Evolutionary conservation across 1,140 invertebrate genomes (phyloP), one percentile per base, ranked within the genome.

Genomic region (Sesamia nonagrioides): DNA sequence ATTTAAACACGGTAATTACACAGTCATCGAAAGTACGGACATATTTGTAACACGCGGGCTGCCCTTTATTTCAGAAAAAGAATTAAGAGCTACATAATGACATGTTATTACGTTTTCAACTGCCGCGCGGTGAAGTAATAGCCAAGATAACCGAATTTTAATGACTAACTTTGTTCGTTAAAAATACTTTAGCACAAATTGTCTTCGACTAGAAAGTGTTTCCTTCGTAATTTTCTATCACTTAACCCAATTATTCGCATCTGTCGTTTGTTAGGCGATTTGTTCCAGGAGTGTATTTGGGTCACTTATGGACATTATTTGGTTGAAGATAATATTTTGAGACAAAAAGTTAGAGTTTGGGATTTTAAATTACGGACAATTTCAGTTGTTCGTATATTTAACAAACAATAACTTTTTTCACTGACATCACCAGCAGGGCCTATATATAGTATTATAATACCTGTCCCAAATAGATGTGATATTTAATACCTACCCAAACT

Each of bases 101-200:
- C 78, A 88, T 85, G 83, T 86, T 87, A 90, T 90, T 89, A 89
- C 81, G 80, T 81, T 86, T 84, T 84, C 87, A 84, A 85, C 80
- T 78, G 84, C 75, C 85, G 77, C 72, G 56, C 66, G 68, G 71
- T 71, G 73, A 81, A 84, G 83, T 88, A 89, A 86, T 85, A 80
- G 82, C 79, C 52, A 45, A 71, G 80, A 63, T 85, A 84, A 87
- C 83, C 82, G 84, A 86, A 89, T 85, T 87, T 88, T 89, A 88
- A 89, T 87, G 82, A 84, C 60, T 52, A 50, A 73, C 82, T 75
- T 54, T 77, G 82, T 61, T 48, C 72, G 72, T 61, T 75, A 61
- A 75, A 75, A 61, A 48, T 75, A 35, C 21, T 63, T 61, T 17
- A 50, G 42, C 42, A 72, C 54, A 33, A 40, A 58, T 61, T 63